Evolutionary conservation across 2,888 invertebrate species (phyloP).

Genomic region (Aspidapion aeneum): DNA sequence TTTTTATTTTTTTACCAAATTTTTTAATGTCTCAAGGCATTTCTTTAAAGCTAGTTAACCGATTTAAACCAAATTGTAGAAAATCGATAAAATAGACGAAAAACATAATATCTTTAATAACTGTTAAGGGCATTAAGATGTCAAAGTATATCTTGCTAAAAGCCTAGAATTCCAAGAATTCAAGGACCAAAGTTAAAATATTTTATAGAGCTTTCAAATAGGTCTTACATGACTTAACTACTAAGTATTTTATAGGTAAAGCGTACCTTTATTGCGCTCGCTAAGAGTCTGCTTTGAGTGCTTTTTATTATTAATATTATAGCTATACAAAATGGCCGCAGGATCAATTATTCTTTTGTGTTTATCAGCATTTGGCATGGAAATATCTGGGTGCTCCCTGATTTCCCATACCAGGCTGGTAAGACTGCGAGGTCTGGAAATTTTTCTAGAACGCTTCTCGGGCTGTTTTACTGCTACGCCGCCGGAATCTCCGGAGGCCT

Average conservation of each 20-base stretch:
- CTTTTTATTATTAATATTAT: constrained; percentile 39
- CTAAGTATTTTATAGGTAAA: constrained; percentile 50
- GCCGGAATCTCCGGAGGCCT: constrained; percentile 78
- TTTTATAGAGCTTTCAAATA: too few relatives aligned
- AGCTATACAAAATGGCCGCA: constrained; percentile 46
- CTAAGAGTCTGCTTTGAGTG: constrained; percentile 51
- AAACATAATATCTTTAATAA: too few relatives aligned
- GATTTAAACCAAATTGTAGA: too few relatives aligned
- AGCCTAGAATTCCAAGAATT: too few relatives aligned
- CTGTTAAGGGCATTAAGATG: too few relatives aligned
- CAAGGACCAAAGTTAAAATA: too few relatives aligned
- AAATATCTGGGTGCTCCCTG: constrained; percentile 40
- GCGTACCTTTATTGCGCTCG: constrained; percentile 38
- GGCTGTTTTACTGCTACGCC: constrained; percentile 73
- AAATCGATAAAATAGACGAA: too few relatives aligned
- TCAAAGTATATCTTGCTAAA: too few relatives aligned
- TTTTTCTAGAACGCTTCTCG: constrained; percentile 75
- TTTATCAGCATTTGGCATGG: constrained; percentile 41
- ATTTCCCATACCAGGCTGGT: constrained; percentile 84
- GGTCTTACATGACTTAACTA: too few relatives aligned
- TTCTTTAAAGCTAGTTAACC: too few relatives aligned
- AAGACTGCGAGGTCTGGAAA: constrained; percentile 80
- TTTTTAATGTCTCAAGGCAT: too few relatives aligned
- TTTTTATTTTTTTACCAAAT: too few relatives aligned
- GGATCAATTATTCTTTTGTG: constrained; percentile 42